These are phyloP conservation scores for Varanus salvator DNA, from an alignment of 2,113 vertebrate species.

Conservation along the genomic window DNA sequence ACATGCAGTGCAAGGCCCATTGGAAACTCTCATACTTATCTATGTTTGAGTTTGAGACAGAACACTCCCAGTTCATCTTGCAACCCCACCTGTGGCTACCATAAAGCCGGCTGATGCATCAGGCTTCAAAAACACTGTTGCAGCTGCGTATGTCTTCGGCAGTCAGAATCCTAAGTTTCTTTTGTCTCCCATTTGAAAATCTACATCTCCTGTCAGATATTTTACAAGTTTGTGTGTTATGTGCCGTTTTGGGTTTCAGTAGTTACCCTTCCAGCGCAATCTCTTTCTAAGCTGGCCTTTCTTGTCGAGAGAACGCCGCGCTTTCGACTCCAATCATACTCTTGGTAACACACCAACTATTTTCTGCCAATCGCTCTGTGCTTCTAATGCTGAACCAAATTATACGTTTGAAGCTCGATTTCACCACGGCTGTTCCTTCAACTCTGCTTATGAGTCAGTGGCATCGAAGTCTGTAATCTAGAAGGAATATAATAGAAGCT, in stretches of 20 bases:
- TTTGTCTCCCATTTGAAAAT: too few species aligned
- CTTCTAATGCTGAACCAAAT: constrained; percentile 72
- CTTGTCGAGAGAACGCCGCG: constrained; percentile 54
- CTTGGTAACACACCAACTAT: constrained; percentile 72
- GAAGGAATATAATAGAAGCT: constrained; percentile 62
- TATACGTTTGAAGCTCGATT: constrained; percentile 66
- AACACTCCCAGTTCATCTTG: background rate
- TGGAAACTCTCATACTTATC: background rate
- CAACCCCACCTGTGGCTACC: background rate
- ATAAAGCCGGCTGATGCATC: background rate
- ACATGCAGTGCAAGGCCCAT: too few species aligned
- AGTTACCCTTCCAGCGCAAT: constrained; percentile 41
- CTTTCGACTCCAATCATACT: constrained; percentile 63
- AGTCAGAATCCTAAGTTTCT: too few species aligned
- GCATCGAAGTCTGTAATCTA: constrained; percentile 49
- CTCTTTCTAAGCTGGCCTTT: constrained; percentile 58
- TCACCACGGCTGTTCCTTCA: constrained; percentile 56
- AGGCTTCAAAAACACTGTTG: background rate
- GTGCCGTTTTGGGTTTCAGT: constrained; percentile 38
- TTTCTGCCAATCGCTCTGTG: constrained; percentile 68
- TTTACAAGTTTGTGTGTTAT: background rate
- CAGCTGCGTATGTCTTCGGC: too few species aligned
- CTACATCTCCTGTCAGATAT: background rate
- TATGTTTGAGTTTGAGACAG: background rate
- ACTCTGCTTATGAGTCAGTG: constrained; percentile 52